Conservation (phyloP, 1,140 invertebrate genomes). For the Stratiolaelaps scimitus region DNA sequence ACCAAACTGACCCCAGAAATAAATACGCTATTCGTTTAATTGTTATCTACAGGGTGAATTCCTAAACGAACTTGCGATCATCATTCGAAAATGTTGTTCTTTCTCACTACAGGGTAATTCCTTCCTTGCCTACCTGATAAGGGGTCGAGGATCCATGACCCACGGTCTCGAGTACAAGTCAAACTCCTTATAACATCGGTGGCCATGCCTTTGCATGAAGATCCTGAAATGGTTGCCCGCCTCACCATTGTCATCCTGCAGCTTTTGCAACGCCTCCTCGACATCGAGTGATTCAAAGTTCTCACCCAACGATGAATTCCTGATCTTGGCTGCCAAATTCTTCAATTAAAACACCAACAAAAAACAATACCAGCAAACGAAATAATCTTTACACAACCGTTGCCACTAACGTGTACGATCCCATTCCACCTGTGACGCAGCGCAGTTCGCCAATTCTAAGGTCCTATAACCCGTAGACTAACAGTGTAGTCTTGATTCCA, state of each 20-base stretch:
- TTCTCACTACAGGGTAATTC: background rate
- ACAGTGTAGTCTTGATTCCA: too few species aligned
- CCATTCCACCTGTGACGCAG: too few species aligned
- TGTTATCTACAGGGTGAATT: background rate
- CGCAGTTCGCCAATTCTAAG: too few species aligned
- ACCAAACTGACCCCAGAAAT: background rate
- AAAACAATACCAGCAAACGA: background rate
- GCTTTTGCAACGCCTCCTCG: slow-evolving; percentile 48
- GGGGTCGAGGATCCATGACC: slow-evolving; percentile 23
- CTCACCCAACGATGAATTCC: background rate
- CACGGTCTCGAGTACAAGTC: slow-evolving; percentile 26
- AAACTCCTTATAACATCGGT: slow-evolving; percentile 29
- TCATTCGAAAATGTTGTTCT: background rate
- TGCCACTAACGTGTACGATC: too few species aligned
- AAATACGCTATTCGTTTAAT: background rate
- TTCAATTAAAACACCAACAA: background rate
- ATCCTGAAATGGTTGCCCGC: slow-evolving; percentile 40
- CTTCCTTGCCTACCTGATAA: slow-evolving; percentile 15
- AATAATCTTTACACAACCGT: too few species aligned
- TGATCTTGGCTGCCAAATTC: background rate
- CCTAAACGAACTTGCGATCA: background rate
- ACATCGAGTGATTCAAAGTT: background rate
- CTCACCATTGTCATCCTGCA: slow-evolving; percentile 46
- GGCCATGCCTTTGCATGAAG: slow-evolving; percentile 29
- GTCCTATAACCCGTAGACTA: too few species aligned